A percentile compares a stretch with the other conserved stretches of the same genome.
Conservation (phyloP, 2,797 vertebrate genomes). For the Acomys russatus region DNA sequence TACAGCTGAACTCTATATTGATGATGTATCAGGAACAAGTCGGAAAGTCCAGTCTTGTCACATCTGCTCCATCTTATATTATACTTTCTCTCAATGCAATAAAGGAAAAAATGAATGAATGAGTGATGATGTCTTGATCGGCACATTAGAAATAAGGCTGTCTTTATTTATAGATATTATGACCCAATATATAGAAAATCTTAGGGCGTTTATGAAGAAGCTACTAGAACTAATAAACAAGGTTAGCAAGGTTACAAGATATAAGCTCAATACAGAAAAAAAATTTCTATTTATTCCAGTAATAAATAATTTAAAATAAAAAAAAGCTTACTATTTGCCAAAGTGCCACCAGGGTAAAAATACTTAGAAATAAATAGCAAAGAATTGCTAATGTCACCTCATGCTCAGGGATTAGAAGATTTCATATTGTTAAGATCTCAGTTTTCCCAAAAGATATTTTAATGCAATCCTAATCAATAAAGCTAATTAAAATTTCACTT, state of each 20-base stretch:
- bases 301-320: background rate
- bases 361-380: conserved; percentile 7
- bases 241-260: background rate
- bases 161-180: background rate
- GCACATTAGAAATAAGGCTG: conserved; percentile 12
- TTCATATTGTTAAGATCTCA: background rate
- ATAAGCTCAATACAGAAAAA: background rate
- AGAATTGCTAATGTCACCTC: background rate
- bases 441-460: background rate
- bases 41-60: background rate
- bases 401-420: background rate
- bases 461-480: conserved; percentile 16
- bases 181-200: background rate
- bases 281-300: conserved; percentile 2
- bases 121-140: background rate
- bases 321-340: background rate
- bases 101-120: background rate
- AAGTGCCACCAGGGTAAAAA: background rate
- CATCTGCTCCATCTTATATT: background rate
- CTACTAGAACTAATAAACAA: background rate
- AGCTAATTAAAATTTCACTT: conserved; percentile 1
- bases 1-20: background rate
- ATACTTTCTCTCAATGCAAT: background rate
- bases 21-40: background rate
- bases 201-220: conserved; percentile 7